Base-by-base conservation (phyloP, 2,888 invertebrate genomes). In the Hypselothyrea guttata region DNA sequence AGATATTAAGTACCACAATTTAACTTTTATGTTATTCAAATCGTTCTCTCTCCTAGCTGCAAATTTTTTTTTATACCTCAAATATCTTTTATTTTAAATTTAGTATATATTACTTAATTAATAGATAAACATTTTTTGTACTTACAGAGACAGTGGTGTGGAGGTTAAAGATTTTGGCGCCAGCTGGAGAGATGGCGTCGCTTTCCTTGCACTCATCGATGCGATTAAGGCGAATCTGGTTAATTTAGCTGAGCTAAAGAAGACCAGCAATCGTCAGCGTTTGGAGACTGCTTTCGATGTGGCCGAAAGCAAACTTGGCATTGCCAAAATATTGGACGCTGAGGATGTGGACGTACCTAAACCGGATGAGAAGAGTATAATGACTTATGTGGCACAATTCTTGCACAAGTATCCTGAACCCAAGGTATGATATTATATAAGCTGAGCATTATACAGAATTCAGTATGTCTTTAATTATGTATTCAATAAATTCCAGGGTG, bases 321-420 rank as follows among this genome's bases (percentile, higher is more conserved):
- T 98, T 84, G 95, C 97, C 15, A 93, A 96, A 79, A 92, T 98
- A 8, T 91, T 98, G 51, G 98, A 98, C 89, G 96, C 98, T 2
- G 98, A 98, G 91, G 98, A 98, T 90, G 97, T 98, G 46, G 98
- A 98, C 89, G 97, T 98, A 18, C 94, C 96, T 22, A 96, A 96
- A 88, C 98, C 98, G 3, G 98, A 98, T 90, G 98, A 98, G 90
- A 95, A 97, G 90, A 98, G 97, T 65, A 97, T 98, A 83, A 98
- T 98, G 98, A 98, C 98, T 27, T 98, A 98, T 90, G 98, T 98
- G 65, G 98, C 98, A 34, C 98, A 98, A 91, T 98, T 98, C 91
- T 92, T 98, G 87, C 97, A 98, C 90, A 97, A 97, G 91, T 96
- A 96, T 91, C 96, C 96, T 41, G 96, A 96, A 91, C 95, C 96